Evolutionary conservation across 2,113 vertebrate species (phyloP).

Genomic region (Butastur rufipennis): DNA sequence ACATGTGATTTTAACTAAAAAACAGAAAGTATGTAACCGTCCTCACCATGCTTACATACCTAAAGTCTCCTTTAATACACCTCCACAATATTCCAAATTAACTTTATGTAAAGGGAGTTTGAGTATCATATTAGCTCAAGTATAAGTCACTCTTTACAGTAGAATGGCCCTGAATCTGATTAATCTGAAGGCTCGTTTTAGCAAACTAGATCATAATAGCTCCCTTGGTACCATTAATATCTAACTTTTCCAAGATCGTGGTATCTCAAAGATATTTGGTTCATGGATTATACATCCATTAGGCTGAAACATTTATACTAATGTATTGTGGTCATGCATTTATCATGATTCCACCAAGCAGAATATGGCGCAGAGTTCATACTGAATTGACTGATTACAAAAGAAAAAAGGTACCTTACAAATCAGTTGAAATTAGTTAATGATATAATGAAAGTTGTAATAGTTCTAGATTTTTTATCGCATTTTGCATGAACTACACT

Average conservation of each 20-base stretch:
- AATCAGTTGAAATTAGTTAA: neutral
- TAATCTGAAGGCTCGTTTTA: conserved; percentile 51
- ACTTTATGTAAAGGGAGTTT: neutral
- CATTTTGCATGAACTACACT: neutral
- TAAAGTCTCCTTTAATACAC: neutral
- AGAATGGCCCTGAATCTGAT: conserved; percentile 41
- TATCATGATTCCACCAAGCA: neutral
- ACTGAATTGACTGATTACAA: neutral
- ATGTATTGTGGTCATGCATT: conserved; percentile 27
- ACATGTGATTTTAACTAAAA: neutral
- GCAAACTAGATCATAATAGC: conserved; percentile 47
- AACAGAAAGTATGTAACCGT: neutral
- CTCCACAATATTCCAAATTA: neutral
- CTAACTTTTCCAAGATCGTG: conserved; percentile 31
- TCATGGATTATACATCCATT: conserved; percentile 38
- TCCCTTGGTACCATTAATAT: conserved; percentile 48
- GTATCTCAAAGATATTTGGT: conserved; percentile 42
- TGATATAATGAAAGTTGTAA: neutral
- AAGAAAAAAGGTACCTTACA: neutral
- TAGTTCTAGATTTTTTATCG: neutral
- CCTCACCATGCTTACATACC: neutral
- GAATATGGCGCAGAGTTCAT: neutral
- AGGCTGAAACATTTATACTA: conserved; percentile 27
- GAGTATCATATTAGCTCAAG: conserved; percentile 6
- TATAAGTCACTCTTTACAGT: conserved; percentile 10